Base-by-base conservation (phyloP, 1,140 invertebrate species). In the Trigoniulus corallinus region DNA sequence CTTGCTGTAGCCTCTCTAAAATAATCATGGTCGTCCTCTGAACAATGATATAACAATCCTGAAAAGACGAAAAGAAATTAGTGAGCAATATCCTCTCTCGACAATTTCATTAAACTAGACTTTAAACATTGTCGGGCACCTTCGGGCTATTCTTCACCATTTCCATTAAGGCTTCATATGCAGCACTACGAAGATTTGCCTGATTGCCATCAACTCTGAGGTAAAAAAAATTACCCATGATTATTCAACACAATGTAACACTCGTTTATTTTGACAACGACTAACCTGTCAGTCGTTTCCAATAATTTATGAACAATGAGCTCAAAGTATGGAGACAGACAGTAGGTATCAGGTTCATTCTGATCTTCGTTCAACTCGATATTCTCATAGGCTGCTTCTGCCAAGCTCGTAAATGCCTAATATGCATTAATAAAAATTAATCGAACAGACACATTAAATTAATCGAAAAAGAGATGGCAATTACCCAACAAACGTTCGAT, bases 121-220 rank as follows among this genome's bases (percentile, higher is more conserved):
- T 34, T 34, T 7, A 34, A 34, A 34, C 54, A 10, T 50, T 2
- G n/a, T 34, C 27, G 41, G 52, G 46, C 55, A 67, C 66, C 59
- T 81, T 79, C 0, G 95, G 92, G 41, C 92, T 95, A 64, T 97
- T 97, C 66, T 98, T 98, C n/a, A 99, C 86, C 82, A 98, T 85
- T 70, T 98, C 94, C 93, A 98, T 98, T 0, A 99, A 70, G 1
- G 95, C 92, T 70, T 98, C 94, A 66, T 98, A 99, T 1, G 96
- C 95, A 46, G 95, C 92, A 44, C 88, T 87, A 59, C 94, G 74
- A 44, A 98, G 73, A 71, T 98, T 98, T 22, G 88, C 84, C 65
- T 76, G 66, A 52, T 65, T 68, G 20, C 70, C 69, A 64, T 77
- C 75, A 23, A 63, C 52, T 57, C 74, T 74, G 54, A 45, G 47